Evolutionary conservation across 2,113 vertebrate genomes (phyloP), one percentile per base, ranked within the genome.

Genomic region (Delphinus delphis): DNA sequence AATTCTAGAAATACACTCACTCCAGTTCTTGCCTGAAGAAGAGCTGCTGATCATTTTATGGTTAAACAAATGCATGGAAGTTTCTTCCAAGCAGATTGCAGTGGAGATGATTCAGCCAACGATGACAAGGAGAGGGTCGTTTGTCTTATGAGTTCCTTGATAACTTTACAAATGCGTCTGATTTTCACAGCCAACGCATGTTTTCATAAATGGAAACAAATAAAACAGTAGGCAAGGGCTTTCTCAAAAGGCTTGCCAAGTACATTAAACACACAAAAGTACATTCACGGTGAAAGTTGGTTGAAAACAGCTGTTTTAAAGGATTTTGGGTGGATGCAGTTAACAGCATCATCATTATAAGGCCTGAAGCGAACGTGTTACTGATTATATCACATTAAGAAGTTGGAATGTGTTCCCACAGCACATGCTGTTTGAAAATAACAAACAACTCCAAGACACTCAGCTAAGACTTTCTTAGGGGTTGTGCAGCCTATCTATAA

Each of bases 381-480:
- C 98, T 98, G 98, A 98, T 98, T 98, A 98, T 98, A 98, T 97
- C 98, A 98, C 98, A 99, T 98, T 99, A 98, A 98, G 98, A 98
- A 98, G 97, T 98, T 96, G 98, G 98, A 99, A 98, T 98, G 98
- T 82, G 90, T 95, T 1, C 98, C 92, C 96, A 97, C 65, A 9
- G 36, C 18, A 41, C 96, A 97, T 38, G 96, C 95, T 97, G 96
- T 97, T 97, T 88, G 96, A 90, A 97, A 98, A 38, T 96, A 98
- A 96, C 97, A 97, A 98, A 89, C 93, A 90, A 96, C 74, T 96
- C 95, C 93, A 21, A 94, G 96, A 96, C 95, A 67, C 31, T 88
- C 90, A 94, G 98, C 97, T 96, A 95, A 89, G 95, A 93, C 93
- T 97, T 77, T 15, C 96, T 96, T 92, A 74, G 63, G 88, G 88